These are phyloP conservation scores for Biston betularia DNA, from an alignment of 2,888 invertebrate species.

Conservation along the genomic window DNA sequence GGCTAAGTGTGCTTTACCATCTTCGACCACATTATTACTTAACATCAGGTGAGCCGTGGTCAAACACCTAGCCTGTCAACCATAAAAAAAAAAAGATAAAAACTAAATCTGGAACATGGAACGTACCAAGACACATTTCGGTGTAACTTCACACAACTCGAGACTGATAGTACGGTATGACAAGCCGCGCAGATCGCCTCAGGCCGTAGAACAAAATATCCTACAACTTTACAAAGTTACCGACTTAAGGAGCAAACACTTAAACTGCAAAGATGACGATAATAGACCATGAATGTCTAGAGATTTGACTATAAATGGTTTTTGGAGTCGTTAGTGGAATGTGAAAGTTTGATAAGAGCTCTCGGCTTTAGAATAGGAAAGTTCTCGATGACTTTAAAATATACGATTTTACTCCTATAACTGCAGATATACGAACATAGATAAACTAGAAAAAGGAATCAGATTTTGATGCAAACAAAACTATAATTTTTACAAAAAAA, in stretches of 20 bases:
- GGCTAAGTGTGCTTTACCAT: too few relatives aligned
- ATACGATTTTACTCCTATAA: not conserved
- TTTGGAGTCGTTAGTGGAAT: slow-evolving; percentile 30
- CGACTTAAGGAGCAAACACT: slow-evolving; percentile 49
- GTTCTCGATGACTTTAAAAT: not conserved
- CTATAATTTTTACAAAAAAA: too few relatives aligned
- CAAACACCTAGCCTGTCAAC: too few relatives aligned
- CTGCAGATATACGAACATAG: too few relatives aligned
- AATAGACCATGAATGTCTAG: slow-evolving; percentile 43
- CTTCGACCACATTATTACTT: too few relatives aligned
- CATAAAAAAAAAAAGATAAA: not conserved
- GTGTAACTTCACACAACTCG: slow-evolving; percentile 27
- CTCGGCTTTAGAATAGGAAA: slow-evolving; percentile 2
- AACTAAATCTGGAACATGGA: too few relatives aligned
- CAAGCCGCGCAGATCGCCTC: slow-evolving; percentile 34
- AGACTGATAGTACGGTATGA: slow-evolving; percentile 36
- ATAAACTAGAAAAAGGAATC: too few relatives aligned
- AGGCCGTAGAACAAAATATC: slow-evolving; percentile 35
- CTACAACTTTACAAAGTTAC: slow-evolving; percentile 31
- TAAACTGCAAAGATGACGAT: slow-evolving; percentile 41
- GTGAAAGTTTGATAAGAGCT: slow-evolving; percentile 17
- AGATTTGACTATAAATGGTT: slow-evolving; percentile 42
- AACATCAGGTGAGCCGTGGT: too few relatives aligned
- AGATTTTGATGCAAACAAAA: too few relatives aligned
- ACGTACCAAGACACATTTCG: slow-evolving; percentile 14